Conservation (phyloP, 2,113 vertebrate species). For the Onychostoma macrolepis region DNA sequence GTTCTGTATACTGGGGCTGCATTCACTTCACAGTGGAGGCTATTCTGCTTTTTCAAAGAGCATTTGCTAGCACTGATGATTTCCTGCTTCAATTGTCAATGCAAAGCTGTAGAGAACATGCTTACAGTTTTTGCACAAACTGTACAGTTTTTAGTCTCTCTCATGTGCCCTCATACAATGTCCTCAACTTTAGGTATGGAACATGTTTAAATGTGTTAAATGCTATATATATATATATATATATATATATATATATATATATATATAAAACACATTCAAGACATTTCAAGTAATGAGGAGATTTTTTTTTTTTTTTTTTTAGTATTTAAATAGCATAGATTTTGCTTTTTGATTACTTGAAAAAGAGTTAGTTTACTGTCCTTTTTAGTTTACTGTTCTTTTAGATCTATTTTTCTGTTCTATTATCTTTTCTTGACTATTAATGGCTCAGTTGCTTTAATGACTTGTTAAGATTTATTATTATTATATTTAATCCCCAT, state of each 20-base stretch:
- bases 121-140: not conserved
- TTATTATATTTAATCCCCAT: slow-evolving; percentile 24
- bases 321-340: no score
- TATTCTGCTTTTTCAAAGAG: slow-evolving; percentile 39
- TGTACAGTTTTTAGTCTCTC: not conserved
- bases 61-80: slow-evolving; percentile 29
- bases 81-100: slow-evolving; percentile 35
- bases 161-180: not conserved
- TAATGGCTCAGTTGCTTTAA: not conserved
- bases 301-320: no score
- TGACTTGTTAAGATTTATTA: not conserved
- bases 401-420: no score
- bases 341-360: no score
- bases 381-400: no score
- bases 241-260: not conserved
- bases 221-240: not conserved
- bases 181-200: not conserved
- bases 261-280: not conserved
- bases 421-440: not conserved
- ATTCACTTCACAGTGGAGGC: slow-evolving; percentile 52
- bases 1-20: slow-evolving; percentile 59
- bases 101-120: not conserved
- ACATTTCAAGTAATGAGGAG: no score
- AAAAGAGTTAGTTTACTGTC: no score
- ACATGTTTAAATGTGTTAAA: not conserved